Base-by-base conservation (phyloP, 2,113 vertebrate species). In the Caracal caracal region DNA sequence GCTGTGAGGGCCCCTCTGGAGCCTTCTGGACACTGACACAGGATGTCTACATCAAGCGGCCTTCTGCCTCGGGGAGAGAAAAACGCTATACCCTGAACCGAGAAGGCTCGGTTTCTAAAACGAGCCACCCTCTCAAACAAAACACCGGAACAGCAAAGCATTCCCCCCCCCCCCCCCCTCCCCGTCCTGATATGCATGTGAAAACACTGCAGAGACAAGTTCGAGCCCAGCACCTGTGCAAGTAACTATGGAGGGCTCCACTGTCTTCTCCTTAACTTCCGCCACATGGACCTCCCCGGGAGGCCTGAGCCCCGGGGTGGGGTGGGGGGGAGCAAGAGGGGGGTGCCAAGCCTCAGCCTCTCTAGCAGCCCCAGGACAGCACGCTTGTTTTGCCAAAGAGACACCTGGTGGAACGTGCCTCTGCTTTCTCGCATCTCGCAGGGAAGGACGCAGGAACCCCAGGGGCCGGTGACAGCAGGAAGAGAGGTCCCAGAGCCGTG, bases 321-420 rank as follows among this genome's bases (percentile, higher is more conserved):
- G 28, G 43, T 20, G 70, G 56, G 7, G 15, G 40, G 40, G 5
- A 40, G 40, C 40, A 5, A 40, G 40, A 6, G 56, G 20, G 56
- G 56, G 19, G 43, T 43, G 13, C 37, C 33, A 4, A 81, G 84
- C 51, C 2, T 15, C 0, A 2, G 53, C 53, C 80, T 63, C 68
- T 70, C 80, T 22, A 68, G 63, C 28, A 73, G 68, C 65, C 68
- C 65, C 59, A 2, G 49, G 1, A 84, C 17, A 10, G 94, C 65
- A 11, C 0, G 0, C 49, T 35, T 83, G 88, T 70, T 92, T 63
- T 76, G 33, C 95, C 95, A 56, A 59, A 4, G 28, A 56, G 88
- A 84, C 91, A 73, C 96, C 82, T 84, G 91, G 96, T 88, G 40
- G 85, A 65, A 87, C 59, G 82, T 19, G 35, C 90, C 84, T 93